Evolutionary conservation across 2,888 invertebrate species (phyloP), one percentile per base, ranked within the genome.

Genomic region (Dendrolimus pini): DNA sequence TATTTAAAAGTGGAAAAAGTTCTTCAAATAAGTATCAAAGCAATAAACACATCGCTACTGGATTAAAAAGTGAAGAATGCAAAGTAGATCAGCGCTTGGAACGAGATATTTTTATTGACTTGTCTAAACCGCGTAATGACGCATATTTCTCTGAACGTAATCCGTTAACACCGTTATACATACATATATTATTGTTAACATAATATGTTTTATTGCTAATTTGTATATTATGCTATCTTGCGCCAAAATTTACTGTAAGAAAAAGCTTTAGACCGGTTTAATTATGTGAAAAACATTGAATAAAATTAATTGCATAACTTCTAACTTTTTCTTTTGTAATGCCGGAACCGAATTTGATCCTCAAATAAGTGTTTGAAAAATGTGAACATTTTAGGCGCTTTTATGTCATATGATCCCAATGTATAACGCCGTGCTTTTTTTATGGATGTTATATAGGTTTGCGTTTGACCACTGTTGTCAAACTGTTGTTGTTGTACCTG

Each of bases 1-100:
- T 47, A 47, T 47, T 47, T 12, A 7, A 47, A 47, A 47, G 47
- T 47, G 12, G 47, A 47, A 47, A 10, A 47, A 10, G 47, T 9
- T 47, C 47, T 47, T 12, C 9, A 47, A 47, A 47, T 53, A 18
- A 41, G 7, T 55, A 10, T 55, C 41, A 12, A 42, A 13, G 14
- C 63, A 66, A 75, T 77, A 76, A 75, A 75, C 67, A 71, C 64
- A 65, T 70, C 72, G 9, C 47, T 2, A 47, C 9, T 47, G 47
- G 47, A 47, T 47, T 47, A 47, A 47, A 47, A 47, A 10, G 7
- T 47, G 47, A 47, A 47, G 47, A 47, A 9, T 47, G 64, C 68
- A 63, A 65, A 64, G 68, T 67, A 65, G 70, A 72, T 69, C 62
- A 65, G 65, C 64, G 58, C 62, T 62, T 67, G 69, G 66, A 66